Evolutionary conservation across 1,140 invertebrate genomes (phyloP), one percentile per base, ranked within the genome.

Genomic region (Elymnias hypermnestra): DNA sequence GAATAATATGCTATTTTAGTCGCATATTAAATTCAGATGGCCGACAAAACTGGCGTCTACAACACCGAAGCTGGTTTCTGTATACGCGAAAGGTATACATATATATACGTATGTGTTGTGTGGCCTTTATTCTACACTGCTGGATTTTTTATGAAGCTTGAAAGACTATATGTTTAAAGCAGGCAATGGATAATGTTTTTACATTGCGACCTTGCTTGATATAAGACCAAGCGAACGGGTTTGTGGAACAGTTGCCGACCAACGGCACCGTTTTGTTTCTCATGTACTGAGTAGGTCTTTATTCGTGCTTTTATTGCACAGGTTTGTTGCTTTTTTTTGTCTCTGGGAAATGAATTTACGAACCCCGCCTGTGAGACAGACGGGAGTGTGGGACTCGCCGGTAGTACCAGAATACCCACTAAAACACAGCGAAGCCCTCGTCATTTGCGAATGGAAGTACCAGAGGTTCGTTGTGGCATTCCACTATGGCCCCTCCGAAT

Each of bases 181-280:
- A 29, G 46, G 57, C 38, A 28, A 47, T 57, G 56, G 48, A 59
- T 49, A 36, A 28, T 44, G 43, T 50, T 47, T 44, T 36, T 45
- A 42, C 43, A 26, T 47, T 52, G 37, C 47, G 57, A 53, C 58
- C 57, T 60, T 54, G 44, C 41, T 44, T 49, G 45, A 35, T 36
- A 13, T 29, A 26, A 46, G 41, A 50, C 40, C 38, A 35, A 45
- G 44, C 42, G 57, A 66, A 66, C 63, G 53, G 43, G 59, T 66
- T 66, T 57, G 36, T 44, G 26, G 41, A 43, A 18, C 41, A 51
- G 40, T 57, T 56, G 48, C 49, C 56, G 40, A 64, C 50, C 44
- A 46, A 52, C 48, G 52, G 37, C 43, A 48, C 49, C 50, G 65
- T 65, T 64, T 63, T 61, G 52, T 60, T 64, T 56, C 55, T 53